Evolutionary conservation across 1,140 invertebrate species (phyloP).

Genomic region (Potamilus streckersoni): DNA sequence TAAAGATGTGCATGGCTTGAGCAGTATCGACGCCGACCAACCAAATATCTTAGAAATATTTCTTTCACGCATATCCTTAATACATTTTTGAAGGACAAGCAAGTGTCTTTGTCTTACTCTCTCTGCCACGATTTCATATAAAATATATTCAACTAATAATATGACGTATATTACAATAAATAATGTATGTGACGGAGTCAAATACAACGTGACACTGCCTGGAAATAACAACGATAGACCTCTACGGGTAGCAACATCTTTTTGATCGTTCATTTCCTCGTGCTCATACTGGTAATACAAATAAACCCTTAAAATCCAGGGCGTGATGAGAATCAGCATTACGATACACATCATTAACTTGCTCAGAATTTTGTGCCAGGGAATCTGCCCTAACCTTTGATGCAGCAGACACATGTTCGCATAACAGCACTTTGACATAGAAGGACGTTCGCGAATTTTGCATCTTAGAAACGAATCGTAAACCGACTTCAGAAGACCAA

Average conservation of each 20-base stretch:
- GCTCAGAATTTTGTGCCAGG: neutral
- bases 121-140: neutral
- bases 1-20: slow-evolving; percentile 25
- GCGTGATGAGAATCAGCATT: neutral
- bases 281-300: slow-evolving; percentile 9
- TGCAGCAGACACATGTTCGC: neutral
- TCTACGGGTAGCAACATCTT: neutral
- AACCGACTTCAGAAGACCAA: neutral
- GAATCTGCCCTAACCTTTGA: neutral
- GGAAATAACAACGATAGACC: neutral
- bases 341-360: slow-evolving; percentile 5
- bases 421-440: slow-evolving; percentile 3
- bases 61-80: slow-evolving; percentile 39
- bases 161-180: slow-evolving; percentile 12
- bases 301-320: slow-evolving; percentile 8
- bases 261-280: neutral
- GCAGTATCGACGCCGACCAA: slow-evolving; percentile 3
- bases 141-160: neutral
- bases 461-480: slow-evolving; percentile 8
- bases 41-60: slow-evolving; percentile 11
- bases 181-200: slow-evolving; percentile 3
- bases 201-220: slow-evolving; percentile 4
- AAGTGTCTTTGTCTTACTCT: slow-evolving; percentile 26
- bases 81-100: slow-evolving; percentile 28
- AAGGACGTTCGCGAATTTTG: neutral